Conservation (phyloP, 2,888 invertebrate genomes). For the Brachyptera putata region DNA sequence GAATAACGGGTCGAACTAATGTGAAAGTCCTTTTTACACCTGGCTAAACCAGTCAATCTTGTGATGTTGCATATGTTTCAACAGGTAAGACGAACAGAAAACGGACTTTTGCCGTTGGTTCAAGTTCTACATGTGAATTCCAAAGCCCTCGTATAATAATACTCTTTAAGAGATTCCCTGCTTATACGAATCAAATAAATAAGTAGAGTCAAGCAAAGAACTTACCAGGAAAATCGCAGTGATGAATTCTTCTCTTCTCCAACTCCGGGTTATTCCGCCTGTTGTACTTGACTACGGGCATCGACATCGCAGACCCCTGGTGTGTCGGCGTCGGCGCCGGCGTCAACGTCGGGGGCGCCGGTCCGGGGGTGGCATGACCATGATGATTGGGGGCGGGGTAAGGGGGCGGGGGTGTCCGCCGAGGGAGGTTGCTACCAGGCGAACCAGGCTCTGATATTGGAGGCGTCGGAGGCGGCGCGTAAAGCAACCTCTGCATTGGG, state of each 20-base stretch:
- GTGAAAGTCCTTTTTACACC: too few species aligned
- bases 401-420: slow-evolving; percentile 73
- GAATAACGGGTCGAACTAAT: too few species aligned
- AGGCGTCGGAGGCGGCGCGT: slow-evolving; percentile 80
- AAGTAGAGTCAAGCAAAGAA: too few species aligned
- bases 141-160: too few species aligned
- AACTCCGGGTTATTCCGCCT: slow-evolving; percentile 94
- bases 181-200: too few species aligned
- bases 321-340: slow-evolving; percentile 41
- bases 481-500: slow-evolving; percentile 54
- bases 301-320: slow-evolving; percentile 38
- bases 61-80: too few species aligned
- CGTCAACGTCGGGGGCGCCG: slow-evolving; percentile 31
- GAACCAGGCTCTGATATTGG: slow-evolving; percentile 86
- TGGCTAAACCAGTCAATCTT: too few species aligned
- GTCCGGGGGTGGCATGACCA: not conserved
- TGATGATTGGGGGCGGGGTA: slow-evolving; percentile 57
- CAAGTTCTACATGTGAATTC: too few species aligned
- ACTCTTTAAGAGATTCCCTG: too few species aligned
- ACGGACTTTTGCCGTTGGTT: too few species aligned
- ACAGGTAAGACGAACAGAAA: too few species aligned
- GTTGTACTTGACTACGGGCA: slow-evolving; percentile 66
- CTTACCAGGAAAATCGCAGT: slow-evolving; percentile 91
- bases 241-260: slow-evolving; percentile 92
- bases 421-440: slow-evolving; percentile 58